Evolutionary conservation across 1,140 invertebrate genomes (phyloP).

Genomic region (Druon quercuslanigerum): DNA sequence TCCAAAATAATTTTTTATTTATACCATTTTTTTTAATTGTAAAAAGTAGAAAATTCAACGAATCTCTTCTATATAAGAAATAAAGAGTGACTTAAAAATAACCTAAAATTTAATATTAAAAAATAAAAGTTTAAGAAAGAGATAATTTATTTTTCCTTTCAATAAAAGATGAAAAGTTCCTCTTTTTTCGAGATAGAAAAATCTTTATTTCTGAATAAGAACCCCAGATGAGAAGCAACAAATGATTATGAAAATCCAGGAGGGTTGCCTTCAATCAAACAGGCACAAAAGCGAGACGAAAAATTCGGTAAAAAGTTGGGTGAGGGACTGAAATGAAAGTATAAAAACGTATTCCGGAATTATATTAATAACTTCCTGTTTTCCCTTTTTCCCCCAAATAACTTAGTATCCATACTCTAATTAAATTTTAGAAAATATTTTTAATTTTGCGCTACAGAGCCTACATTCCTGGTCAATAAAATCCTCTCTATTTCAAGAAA

Average conservation of each 20-base stretch:
- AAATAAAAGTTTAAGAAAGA: no score
- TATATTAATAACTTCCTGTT: conserved; percentile 66
- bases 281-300: conserved; percentile 44
- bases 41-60: no score
- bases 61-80: no score
- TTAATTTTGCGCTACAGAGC: neutral
- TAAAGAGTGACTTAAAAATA: no score
- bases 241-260: conserved; percentile 53
- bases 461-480: no score
- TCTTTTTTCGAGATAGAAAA: conserved; percentile 10
- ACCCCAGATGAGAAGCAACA: conserved; percentile 32
- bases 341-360: conserved; percentile 58
- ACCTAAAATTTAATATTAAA: no score
- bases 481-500: no score
- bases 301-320: conserved; percentile 40
- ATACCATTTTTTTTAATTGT: no score
- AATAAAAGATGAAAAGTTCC: neutral
- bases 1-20: no score
- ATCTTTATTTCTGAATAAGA: neutral
- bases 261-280: conserved; percentile 41
- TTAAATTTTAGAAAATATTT: conserved; percentile 65
- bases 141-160: neutral
- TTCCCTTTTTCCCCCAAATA: conserved; percentile 44
- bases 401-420: conserved; percentile 56
- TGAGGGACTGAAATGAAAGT: conserved; percentile 57